Conservation (phyloP, 2,888 invertebrate species). For the Suillia variegata region DNA sequence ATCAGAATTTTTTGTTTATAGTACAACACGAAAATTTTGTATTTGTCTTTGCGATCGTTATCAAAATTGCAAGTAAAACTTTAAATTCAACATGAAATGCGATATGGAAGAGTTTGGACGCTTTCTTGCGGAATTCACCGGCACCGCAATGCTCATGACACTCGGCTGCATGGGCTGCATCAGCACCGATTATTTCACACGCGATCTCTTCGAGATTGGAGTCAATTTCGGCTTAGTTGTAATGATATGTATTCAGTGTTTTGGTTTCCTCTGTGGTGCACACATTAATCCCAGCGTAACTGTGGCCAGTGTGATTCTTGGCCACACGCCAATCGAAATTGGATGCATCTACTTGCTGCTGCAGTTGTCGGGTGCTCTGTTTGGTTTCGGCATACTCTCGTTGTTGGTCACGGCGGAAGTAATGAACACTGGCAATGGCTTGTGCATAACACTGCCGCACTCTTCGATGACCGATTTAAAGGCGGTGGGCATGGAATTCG, state of each 20-base stretch:
- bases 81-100: conserved; percentile 18
- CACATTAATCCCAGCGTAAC: neutral
- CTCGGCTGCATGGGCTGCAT: conserved; percentile 33
- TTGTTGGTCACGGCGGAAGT: neutral
- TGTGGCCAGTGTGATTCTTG: neutral
- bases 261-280: neutral
- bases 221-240: neutral
- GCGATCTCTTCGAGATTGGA: neutral
- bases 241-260: neutral
- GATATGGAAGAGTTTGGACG: conserved; percentile 25
- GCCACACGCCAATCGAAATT: neutral
- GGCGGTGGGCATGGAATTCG: neutral
- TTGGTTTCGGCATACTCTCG: neutral
- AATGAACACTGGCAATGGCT: neutral
- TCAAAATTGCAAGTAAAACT: neutral
- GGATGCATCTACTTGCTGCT: neutral
- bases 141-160: conserved; percentile 30
- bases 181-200: neutral
- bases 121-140: conserved; percentile 31
- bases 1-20: no score
- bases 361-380: neutral
- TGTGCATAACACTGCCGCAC: neutral
- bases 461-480: neutral
- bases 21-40: no score
- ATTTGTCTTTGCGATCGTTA: no score